Evolutionary conservation across 2,113 vertebrate species (phyloP).

Genomic region (Sylvilagus bachmani): DNA sequence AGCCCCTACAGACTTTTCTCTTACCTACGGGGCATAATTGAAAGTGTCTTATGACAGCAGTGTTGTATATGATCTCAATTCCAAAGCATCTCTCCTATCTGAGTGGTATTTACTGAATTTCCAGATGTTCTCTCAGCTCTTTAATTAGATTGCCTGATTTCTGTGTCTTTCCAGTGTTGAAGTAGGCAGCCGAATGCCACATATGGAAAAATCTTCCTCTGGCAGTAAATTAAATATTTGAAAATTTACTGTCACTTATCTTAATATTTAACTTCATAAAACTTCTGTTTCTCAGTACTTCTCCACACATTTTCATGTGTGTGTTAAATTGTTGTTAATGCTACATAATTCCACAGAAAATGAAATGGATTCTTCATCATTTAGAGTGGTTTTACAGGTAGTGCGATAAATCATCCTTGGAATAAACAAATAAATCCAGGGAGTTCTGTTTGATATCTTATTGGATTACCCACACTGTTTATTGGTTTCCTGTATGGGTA

Average conservation of each 20-base stretch:
- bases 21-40: not conserved
- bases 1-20: not conserved
- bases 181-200: constrained; percentile 77
- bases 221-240: constrained; percentile 79
- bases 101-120: constrained; percentile 55
- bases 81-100: constrained; percentile 41
- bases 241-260: constrained; percentile 80
- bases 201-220: constrained; percentile 78
- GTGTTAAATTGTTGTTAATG: constrained; percentile 76
- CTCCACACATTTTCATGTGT: constrained; percentile 75
- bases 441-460: constrained; percentile 2
- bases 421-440: constrained; percentile 35
- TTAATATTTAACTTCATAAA: constrained; percentile 83
- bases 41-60: not conserved
- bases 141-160: constrained; percentile 77
- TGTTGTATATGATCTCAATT: constrained; percentile 49
- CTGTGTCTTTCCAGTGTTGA: constrained; percentile 67
- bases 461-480: constrained; percentile 31
- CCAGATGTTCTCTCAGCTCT: constrained; percentile 75
- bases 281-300: constrained; percentile 81
- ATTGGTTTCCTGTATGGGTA: not conserved
- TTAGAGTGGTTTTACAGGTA: not conserved
- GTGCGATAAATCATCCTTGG: constrained; percentile 11
- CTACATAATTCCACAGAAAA: constrained; percentile 69
- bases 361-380: constrained; percentile 39